Conservation (phyloP, 2,113 vertebrate genomes). For the Cyanoderma ruficeps region DNA sequence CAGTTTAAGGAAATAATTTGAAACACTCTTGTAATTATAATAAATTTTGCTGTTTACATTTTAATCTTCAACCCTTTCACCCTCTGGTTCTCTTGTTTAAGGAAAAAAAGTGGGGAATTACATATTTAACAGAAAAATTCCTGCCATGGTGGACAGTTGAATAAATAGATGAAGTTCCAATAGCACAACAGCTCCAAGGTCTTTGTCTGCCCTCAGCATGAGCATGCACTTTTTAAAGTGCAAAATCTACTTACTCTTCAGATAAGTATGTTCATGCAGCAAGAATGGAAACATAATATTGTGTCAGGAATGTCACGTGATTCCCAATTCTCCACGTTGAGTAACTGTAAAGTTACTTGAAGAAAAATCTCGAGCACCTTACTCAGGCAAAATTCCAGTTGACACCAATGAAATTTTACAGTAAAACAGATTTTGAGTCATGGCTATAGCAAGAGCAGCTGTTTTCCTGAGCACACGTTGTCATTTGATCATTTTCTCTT, state of each 20-base stretch:
- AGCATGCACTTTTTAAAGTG: slow-evolving; percentile 2
- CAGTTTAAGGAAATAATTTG: slow-evolving; percentile 81
- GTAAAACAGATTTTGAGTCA: not conserved
- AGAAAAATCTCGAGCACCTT: slow-evolving; percentile 32
- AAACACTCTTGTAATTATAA: slow-evolving; percentile 82
- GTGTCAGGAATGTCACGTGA: slow-evolving; percentile 30
- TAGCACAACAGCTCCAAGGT: slow-evolving; percentile 1
- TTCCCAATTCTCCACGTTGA: not conserved
- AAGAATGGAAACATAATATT: slow-evolving; percentile 51
- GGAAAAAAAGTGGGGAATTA: slow-evolving; percentile 27
- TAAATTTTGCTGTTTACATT: slow-evolving; percentile 83
- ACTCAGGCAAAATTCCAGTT: slow-evolving; percentile 35
- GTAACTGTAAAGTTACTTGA: slow-evolving; percentile 47
- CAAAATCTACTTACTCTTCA: slow-evolving; percentile 46
- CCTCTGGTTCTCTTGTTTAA: slow-evolving; percentile 63
- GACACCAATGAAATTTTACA: not conserved
- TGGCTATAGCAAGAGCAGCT: not conserved
- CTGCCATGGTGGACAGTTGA: slow-evolving; percentile 47
- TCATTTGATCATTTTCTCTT: slow-evolving; percentile 1
- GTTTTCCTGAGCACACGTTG: not conserved
- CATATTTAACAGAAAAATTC: slow-evolving; percentile 55
- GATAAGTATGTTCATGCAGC: not conserved
- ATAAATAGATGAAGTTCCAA: slow-evolving; percentile 50
- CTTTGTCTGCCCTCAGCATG: slow-evolving; percentile 37
- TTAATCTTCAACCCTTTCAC: slow-evolving; percentile 78